These are phyloP conservation scores for Nannoperca australis DNA, from an alignment of 2,797 vertebrate species.

Conservation along the genomic window DNA sequence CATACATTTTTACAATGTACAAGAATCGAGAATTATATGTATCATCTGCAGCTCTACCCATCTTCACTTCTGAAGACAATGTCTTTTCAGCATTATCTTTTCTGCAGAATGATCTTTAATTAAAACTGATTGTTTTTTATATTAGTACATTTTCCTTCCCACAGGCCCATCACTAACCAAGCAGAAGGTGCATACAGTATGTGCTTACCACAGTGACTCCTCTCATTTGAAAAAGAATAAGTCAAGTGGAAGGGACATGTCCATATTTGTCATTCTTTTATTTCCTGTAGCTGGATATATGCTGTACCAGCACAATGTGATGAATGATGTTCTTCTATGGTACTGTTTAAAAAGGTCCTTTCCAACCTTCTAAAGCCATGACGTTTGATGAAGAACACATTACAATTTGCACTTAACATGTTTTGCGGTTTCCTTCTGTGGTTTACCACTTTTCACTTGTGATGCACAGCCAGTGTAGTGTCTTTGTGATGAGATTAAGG, in stretches of 20 bases:
- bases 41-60: too few species aligned
- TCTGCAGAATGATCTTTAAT: neutral
- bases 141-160: too few species aligned
- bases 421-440: neutral
- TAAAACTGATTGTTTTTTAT: neutral
- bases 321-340: conserved; percentile 3
- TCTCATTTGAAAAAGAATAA: neutral
- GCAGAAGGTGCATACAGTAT: neutral
- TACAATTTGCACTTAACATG: neutral
- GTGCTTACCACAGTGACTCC: neutral
- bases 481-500: neutral
- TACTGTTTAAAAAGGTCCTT: neutral
- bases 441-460: neutral
- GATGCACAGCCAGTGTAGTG: neutral
- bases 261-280: neutral
- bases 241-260: neutral
- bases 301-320: neutral
- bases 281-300: neutral
- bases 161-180: too few species aligned
- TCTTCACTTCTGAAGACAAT: too few species aligned
- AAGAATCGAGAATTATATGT: too few species aligned
- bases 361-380: neutral
- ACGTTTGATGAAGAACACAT: neutral
- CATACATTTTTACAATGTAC: too few species aligned
- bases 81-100: neutral